A percentile compares a stretch with the other conserved stretches of the same genome.
Evolutionary conservation across 53 echinoderm and acorn worm genomes (phyloP).

Genomic region (Paelopatides confundens): DNA sequence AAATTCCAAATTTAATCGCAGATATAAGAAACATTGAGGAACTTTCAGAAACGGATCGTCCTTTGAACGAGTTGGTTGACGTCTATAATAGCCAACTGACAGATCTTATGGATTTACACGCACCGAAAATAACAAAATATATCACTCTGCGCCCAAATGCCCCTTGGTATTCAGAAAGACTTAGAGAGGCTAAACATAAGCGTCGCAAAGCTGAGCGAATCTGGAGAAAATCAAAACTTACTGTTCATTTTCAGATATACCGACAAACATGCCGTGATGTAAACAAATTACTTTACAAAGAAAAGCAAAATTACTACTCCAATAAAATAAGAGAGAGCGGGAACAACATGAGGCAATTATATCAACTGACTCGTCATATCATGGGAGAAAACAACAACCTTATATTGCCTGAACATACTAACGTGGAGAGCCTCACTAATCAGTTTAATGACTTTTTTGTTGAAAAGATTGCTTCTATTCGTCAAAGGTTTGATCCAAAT

Average conservation of each 20-base stretch:
- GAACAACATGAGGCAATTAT: conserved; percentile 17
- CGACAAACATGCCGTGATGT: conserved; percentile 15
- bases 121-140: conserved; percentile 4
- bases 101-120: background rate
- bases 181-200: conserved; percentile 32
- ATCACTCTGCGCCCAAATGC: conserved; percentile 9
- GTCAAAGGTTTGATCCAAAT: background rate
- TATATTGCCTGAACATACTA: conserved; percentile 1
- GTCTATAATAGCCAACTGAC: background rate
- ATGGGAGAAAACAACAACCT: background rate
- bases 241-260: conserved; percentile 31
- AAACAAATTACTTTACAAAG: conserved; percentile 3
- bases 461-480: conserved; percentile 16
- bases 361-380: background rate
- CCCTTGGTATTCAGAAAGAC: conserved; percentile 10
- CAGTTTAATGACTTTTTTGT: conserved; percentile 39
- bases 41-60: background rate
- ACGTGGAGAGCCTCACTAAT: background rate
- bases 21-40: background rate
- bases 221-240: conserved; percentile 35
- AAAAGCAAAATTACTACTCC: conserved; percentile 25
- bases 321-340: background rate
- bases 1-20: background rate
- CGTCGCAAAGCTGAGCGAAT: conserved; percentile 19
- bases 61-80: conserved; percentile 14